phyloP scores from a whole-genome alignment of 1,140 invertebrate genomes.

The Chionoecetes opilio region DNA sequence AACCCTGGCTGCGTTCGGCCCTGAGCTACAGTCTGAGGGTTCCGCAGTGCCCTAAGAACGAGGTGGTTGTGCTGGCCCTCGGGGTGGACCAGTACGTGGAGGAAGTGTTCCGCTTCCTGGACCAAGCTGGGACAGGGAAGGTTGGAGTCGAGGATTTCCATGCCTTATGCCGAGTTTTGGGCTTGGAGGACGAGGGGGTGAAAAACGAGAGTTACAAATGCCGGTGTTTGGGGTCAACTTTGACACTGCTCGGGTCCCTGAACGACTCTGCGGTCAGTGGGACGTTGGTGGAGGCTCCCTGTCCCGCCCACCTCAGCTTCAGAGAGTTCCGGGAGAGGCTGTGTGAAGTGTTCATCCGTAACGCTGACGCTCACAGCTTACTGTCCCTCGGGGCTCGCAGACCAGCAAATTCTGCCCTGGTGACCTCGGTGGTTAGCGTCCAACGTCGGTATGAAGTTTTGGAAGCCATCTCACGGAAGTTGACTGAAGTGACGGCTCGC shows the following conservation, averaged over 20 bases:
- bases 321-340: slow-evolving; percentile 65
- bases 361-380: slow-evolving; percentile 49
- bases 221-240: slow-evolving; percentile 55
- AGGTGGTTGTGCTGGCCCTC: slow-evolving; percentile 63
- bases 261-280: neutral
- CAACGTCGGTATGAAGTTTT: slow-evolving; percentile 63
- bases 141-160: slow-evolving; percentile 49
- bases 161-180: slow-evolving; percentile 53
- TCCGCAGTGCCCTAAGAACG: slow-evolving; percentile 62
- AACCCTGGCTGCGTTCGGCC: slow-evolving; percentile 54
- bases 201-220: slow-evolving; percentile 37
- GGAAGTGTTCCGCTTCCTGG: slow-evolving; percentile 66
- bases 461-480: slow-evolving; percentile 44
- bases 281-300: neutral
- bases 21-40: slow-evolving; percentile 59
- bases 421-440: slow-evolving; percentile 59
- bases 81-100: slow-evolving; percentile 69
- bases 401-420: slow-evolving; percentile 41
- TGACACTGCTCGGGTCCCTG: slow-evolving; percentile 54
- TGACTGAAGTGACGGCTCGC: slow-evolving; percentile 49
- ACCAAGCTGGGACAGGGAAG: slow-evolving; percentile 37
- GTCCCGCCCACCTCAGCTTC: slow-evolving; percentile 59
- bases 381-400: slow-evolving; percentile 37
- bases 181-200: neutral
- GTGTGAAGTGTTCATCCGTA: slow-evolving; percentile 48